Conservation (phyloP, 2,797 vertebrate species). For the Pangasius sanitwongsei region DNA sequence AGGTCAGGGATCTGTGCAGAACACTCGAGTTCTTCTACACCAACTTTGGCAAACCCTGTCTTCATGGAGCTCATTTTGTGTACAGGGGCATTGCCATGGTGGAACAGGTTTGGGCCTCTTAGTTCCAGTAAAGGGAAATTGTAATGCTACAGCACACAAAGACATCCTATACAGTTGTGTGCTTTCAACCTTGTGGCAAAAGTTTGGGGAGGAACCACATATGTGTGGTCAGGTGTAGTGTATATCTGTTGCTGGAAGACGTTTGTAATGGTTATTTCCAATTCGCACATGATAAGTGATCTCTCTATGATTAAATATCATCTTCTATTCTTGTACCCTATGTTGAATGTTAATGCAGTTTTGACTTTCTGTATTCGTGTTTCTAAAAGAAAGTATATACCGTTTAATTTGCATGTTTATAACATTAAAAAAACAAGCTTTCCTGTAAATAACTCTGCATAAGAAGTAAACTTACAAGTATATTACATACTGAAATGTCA, state of each 20-base stretch:
- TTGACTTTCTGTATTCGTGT: not conserved
- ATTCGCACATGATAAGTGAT: not conserved
- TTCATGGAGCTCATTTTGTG: not conserved
- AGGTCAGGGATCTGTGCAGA: not conserved
- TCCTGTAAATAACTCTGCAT: too few relatives aligned
- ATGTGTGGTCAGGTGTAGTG: not conserved
- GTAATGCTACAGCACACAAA: not conserved
- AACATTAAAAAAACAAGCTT: not conserved
- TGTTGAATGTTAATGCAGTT: not conserved
- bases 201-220: not conserved
- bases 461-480: not conserved
- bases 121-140: not conserved
- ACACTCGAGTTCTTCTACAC: not conserved
- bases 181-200: not conserved
- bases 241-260: not conserved
- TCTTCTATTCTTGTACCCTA: not conserved
- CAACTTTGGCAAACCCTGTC: not conserved
- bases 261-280: not conserved
- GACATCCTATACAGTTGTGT: not conserved
- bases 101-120: not conserved
- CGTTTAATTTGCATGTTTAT: not conserved
- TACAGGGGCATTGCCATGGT: not conserved
- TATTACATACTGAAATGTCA: not conserved
- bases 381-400: not conserved
- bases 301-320: not conserved